Conservation (phyloP, 2,888 invertebrate genomes). For the Leucophenga maculata region DNA sequence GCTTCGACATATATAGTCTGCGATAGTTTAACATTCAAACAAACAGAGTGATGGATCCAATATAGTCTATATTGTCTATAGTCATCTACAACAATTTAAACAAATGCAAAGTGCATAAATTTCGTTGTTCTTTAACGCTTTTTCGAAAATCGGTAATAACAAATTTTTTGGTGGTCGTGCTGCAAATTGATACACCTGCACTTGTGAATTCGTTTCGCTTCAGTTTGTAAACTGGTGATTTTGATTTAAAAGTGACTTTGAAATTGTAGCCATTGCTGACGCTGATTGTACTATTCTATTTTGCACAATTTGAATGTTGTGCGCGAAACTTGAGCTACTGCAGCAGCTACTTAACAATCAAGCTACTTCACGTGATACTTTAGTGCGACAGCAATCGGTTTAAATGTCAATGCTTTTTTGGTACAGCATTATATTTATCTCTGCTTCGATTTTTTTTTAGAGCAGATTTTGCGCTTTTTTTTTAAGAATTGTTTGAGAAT, state of each 20-base stretch:
- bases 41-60: too few relatives aligned
- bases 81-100: too few relatives aligned
- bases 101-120: not conserved
- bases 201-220: not conserved
- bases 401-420: slow-evolving; percentile 34
- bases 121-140: not conserved
- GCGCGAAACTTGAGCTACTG: slow-evolving; percentile 2
- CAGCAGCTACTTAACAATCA: not conserved
- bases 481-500: slow-evolving; percentile 24
- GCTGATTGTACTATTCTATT: slow-evolving; percentile 11
- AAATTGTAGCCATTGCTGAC: slow-evolving; percentile 34
- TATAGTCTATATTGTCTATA: too few relatives aligned
- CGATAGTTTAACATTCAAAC: too few relatives aligned
- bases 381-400: slow-evolving; percentile 13
- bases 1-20: too few relatives aligned
- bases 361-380: not conserved
- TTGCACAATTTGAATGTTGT: not conserved
- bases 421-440: not conserved
- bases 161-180: not conserved
- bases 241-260: slow-evolving; percentile 51
- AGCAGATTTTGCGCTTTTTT: slow-evolving; percentile 43
- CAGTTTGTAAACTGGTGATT: not conserved
- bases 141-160: not conserved
- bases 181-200: slow-evolving; percentile 19
- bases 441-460: not conserved